A percentile compares a stretch with the other conserved stretches of the same genome.
These are phyloP conservation scores for Pachliopta kotzebuea DNA, from an alignment of 2,888 invertebrate genomes.

Conservation along the genomic window DNA sequence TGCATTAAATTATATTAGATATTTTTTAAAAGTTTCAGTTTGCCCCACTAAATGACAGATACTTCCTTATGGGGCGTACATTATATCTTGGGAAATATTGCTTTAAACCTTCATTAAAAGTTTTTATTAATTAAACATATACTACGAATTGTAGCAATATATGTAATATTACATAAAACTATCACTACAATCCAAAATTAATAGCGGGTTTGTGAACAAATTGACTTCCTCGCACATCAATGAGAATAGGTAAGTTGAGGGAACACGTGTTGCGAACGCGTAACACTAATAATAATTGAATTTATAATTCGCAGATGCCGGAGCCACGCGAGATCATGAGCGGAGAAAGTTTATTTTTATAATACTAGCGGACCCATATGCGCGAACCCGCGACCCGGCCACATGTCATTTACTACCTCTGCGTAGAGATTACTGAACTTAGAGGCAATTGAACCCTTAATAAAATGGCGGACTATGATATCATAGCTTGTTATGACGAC, in stretches of 20 bases:
- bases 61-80: too few relatives aligned
- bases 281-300: constrained; percentile 65
- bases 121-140: too few relatives aligned
- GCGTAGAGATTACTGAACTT: constrained; percentile 68
- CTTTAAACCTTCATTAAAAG: too few relatives aligned
- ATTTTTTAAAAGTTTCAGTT: too few relatives aligned
- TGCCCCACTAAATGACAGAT: too few relatives aligned
- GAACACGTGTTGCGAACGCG: constrained; percentile 60
- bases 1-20: too few relatives aligned
- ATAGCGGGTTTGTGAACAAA: neutral
- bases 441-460: constrained; percentile 67
- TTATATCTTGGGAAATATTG: too few relatives aligned
- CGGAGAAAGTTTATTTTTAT: constrained; percentile 80
- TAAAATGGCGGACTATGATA: constrained; percentile 69
- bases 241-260: constrained; percentile 42
- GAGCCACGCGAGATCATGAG: constrained; percentile 66
- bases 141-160: too few relatives aligned
- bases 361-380: constrained; percentile 78
- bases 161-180: too few relatives aligned
- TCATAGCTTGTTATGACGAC: constrained; percentile 64
- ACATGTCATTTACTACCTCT: constrained; percentile 68
- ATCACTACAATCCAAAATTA: too few relatives aligned
- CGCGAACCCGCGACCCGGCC: constrained; percentile 57
- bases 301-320: constrained; percentile 76
- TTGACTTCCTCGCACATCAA: constrained; percentile 39